phyloP scores from a whole-genome alignment of 1,140 invertebrate genomes.

The Aphidius ervi region DNA sequence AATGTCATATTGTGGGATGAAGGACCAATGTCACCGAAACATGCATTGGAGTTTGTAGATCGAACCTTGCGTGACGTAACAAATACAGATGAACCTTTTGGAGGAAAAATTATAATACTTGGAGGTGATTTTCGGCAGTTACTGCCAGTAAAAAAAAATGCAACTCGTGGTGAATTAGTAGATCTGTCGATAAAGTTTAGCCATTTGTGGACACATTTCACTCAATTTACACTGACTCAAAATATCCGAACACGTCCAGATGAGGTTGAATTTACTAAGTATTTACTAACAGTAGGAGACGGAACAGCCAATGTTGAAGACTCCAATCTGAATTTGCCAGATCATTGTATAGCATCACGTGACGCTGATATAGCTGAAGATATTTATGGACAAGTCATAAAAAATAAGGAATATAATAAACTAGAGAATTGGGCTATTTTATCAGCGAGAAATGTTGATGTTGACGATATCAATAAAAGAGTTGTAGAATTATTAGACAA shows the following conservation, averaged over 20 bases:
- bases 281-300: slow-evolving; percentile 23
- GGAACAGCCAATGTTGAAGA: slow-evolving; percentile 11
- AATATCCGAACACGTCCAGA: slow-evolving; percentile 20
- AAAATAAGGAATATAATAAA: slow-evolving; percentile 13
- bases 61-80: not conserved
- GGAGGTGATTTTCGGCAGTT: slow-evolving; percentile 5
- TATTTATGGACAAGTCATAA: slow-evolving; percentile 13
- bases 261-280: slow-evolving; percentile 21
- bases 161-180: slow-evolving; percentile 20
- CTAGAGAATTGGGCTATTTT: slow-evolving; percentile 19
- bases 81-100: not conserved
- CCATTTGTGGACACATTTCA: slow-evolving; percentile 21
- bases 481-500: slow-evolving; percentile 19
- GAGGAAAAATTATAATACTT: not conserved
- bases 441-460: slow-evolving; percentile 18
- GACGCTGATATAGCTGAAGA: slow-evolving; percentile 13
- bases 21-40: slow-evolving; percentile 5
- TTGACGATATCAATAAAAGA: slow-evolving; percentile 22
- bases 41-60: not conserved
- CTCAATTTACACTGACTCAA: slow-evolving; percentile 19
- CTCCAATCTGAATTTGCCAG: slow-evolving; percentile 15
- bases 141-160: slow-evolving; percentile 9
- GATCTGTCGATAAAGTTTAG: slow-evolving; percentile 24
- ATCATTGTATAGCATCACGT: slow-evolving; percentile 7
- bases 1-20: not conserved